Conservation (phyloP, 2,797 vertebrate genomes). For the Oreochromis mossambicus region DNA sequence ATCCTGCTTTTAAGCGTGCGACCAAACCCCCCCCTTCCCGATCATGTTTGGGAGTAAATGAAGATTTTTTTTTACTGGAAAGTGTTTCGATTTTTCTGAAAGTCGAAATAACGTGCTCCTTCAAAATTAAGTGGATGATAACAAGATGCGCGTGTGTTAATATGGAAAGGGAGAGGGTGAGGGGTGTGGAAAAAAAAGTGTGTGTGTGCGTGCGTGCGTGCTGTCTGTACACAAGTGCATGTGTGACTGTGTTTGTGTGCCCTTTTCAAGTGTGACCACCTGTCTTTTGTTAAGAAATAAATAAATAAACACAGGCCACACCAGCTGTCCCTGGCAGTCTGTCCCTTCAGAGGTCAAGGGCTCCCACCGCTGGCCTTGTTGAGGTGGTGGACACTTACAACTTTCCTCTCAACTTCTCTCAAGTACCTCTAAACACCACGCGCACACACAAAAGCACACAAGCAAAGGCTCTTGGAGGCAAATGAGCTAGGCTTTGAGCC, state of each 20-base stretch:
- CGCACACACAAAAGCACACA: constrained; percentile 1
- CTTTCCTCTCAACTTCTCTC: constrained; percentile 79
- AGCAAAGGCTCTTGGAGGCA: constrained; percentile 5
- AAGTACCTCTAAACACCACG: constrained; percentile 55
- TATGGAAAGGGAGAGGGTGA: constrained; percentile 1
- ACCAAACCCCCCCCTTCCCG: neutral
- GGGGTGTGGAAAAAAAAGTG: constrained; percentile 5
- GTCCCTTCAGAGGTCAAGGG: constrained; percentile 85
- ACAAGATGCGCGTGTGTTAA: constrained; percentile 54
- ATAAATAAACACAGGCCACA: constrained; percentile 82
- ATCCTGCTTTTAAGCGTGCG: neutral
- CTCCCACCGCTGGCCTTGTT: constrained; percentile 84
- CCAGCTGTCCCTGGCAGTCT: constrained; percentile 84
- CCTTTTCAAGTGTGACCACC: constrained; percentile 87
- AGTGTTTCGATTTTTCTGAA: constrained; percentile 42
- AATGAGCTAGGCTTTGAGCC: constrained; percentile 58
- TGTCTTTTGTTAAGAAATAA: constrained; percentile 86
- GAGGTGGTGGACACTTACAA: constrained; percentile 80
- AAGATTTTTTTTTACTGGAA: neutral
- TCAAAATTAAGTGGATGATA: constrained; percentile 62
- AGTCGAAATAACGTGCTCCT: constrained; percentile 54
- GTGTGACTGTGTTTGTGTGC: constrained; percentile 73
- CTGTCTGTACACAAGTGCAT: constrained; percentile 54
- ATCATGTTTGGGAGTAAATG: neutral
- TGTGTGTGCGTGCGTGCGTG: constrained; percentile 16